Evolutionary conservation across 2,888 invertebrate genomes (phyloP).

Genomic region (Helobdella robusta): DNA sequence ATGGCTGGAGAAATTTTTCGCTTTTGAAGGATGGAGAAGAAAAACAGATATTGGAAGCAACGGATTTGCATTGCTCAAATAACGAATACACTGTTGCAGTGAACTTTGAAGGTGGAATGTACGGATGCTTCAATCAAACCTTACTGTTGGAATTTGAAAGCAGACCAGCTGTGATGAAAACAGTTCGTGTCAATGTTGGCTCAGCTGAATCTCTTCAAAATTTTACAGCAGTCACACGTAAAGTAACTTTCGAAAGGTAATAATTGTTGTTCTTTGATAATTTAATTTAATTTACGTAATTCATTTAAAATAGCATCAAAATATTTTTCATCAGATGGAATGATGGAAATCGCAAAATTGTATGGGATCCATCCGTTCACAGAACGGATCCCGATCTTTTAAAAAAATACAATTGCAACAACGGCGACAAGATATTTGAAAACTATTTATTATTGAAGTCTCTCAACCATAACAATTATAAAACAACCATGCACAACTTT

Average conservation of each 20-base stretch:
- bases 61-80: constrained; percentile 42
- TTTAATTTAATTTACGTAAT: not conserved
- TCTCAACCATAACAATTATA: constrained; percentile 45
- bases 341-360: constrained; percentile 40
- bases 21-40: not conserved
- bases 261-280: not conserved
- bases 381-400: constrained; percentile 30
- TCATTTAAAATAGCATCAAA: no score
- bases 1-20: not conserved
- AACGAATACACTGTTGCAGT: constrained; percentile 32
- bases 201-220: constrained; percentile 38
- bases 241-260: constrained; percentile 40
- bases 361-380: constrained; percentile 33
- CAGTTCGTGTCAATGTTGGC: constrained; percentile 44
- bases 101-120: constrained; percentile 41
- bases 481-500: constrained; percentile 45
- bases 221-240: constrained; percentile 39
- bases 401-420: constrained; percentile 39
- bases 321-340: constrained; percentile 45
- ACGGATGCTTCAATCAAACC: constrained; percentile 44
- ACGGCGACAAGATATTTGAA: not conserved
- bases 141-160: constrained; percentile 45
- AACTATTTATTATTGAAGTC: not conserved
- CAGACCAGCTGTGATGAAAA: constrained; percentile 40
- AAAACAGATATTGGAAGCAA: no score